phyloP scores from a whole-genome alignment of 1,140 invertebrate species.

The Lithobius niger region DNA sequence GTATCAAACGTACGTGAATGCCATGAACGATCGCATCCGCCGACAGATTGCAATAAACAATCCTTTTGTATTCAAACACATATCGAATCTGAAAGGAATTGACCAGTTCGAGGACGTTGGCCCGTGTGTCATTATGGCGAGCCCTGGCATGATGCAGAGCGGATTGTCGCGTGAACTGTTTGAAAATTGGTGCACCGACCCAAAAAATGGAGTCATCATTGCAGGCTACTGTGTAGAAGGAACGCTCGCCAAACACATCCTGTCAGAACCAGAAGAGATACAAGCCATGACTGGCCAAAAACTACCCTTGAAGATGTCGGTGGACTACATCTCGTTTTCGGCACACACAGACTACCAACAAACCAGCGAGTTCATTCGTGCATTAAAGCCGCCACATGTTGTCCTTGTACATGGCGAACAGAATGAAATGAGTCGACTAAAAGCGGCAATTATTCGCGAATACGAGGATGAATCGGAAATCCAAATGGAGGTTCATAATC shows the following conservation, averaged over 20 bases:
- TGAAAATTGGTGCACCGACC: conserved; percentile 96
- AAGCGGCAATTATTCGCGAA: conserved; percentile 83
- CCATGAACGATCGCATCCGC: conserved; percentile 96
- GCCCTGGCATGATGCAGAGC: conserved; percentile 99
- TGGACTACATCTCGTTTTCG: conserved; percentile 98
- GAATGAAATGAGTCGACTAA: conserved; percentile 95
- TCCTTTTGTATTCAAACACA: conserved; percentile 98
- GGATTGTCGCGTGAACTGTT: conserved; percentile 94
- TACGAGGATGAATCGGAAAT: conserved; percentile 81
- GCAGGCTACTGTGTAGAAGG: conserved; percentile 99
- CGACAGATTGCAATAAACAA: conserved; percentile 96
- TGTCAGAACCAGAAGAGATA: conserved; percentile 97
- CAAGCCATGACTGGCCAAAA: conserved; percentile 90
- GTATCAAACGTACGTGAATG: conserved; percentile 98
- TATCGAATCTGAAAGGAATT: conserved; percentile 96
- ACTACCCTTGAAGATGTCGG: conserved; percentile 89
- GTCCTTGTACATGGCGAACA: conserved; percentile 96
- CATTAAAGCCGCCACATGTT: conserved; percentile 87
- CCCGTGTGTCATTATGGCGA: conserved; percentile 97
- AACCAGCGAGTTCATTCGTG: conserved; percentile 92
- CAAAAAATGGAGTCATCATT: conserved; percentile 96
- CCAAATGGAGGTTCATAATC: conserved; percentile 87
- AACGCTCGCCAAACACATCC: conserved; percentile 89
- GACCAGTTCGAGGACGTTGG: conserved; percentile 99
- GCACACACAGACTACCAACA: conserved; percentile 99